Base-by-base conservation (phyloP, 2,888 invertebrate species). In the Nipponacmea schrenckii region DNA sequence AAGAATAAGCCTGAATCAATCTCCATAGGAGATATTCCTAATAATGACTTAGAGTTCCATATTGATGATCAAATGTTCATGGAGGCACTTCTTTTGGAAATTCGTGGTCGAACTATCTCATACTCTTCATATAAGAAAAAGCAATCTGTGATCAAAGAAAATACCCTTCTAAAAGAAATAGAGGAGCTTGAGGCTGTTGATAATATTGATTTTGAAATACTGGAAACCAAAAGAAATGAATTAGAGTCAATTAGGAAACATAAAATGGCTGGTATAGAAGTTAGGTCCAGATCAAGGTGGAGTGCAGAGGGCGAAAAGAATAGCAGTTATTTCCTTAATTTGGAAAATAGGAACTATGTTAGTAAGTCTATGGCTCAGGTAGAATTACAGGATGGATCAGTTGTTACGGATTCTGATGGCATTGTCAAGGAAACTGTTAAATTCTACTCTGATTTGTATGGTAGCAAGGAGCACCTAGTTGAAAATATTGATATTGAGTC, bases 91-190 rank as follows among this genome's bases (percentile, higher is more conserved):
- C 27, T 73, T 5, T 44, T 69, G 56, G 56, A 69, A 50, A 73
- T 73, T 27, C 62, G 73, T n/a, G 73, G 70, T 15, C 27, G 67
- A 48, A 69, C 69, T n/a, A 69, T 73, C 27, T 15, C 62, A 39
- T 73, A 31, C 50, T 44, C 69, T 44, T 69, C 73, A 48, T 48
- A 24, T 31, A 70, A 62, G 27, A 69, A 67, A 44, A 69, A 66
- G 56, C 12, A 72, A 63, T 46, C 45, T 50, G 24, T 44, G 39
- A 44, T 24, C 17, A 67, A 67, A 67, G 31, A 50, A 56, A 67
- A 50, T n/a, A 12, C 7, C 5, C 12, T 17, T 67, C 31, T 26
- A 50, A 24, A 10, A 15, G 31, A 50, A 3, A 67, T 67, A 26
- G 67, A 67, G 31, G n/a, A 17, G 26, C 17, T 67, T 31, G 67